phyloP scores from a whole-genome alignment of 2,797 vertebrate species.

The Enteromius fasciolatus region DNA sequence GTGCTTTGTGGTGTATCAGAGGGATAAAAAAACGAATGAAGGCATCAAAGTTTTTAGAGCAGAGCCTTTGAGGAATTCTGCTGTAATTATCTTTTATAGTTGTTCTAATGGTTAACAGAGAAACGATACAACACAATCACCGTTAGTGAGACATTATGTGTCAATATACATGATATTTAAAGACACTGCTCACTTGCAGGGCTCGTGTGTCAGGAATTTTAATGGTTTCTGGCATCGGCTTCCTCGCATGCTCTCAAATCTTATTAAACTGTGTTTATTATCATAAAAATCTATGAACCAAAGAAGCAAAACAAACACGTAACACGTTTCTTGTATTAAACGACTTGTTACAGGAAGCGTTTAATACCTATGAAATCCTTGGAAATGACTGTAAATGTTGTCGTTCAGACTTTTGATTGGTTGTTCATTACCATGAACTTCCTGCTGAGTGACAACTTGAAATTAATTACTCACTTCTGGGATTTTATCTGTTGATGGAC shows the following conservation, averaged over 20 bases:
- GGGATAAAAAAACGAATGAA: neutral
- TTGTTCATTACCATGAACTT: slow-evolving; percentile 70
- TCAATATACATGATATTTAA: slow-evolving; percentile 5
- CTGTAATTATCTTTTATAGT: neutral
- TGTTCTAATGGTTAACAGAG: neutral
- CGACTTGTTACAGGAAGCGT: slow-evolving; percentile 57
- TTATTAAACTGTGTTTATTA: slow-evolving; percentile 32
- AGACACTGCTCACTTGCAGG: neutral
- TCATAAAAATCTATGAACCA: slow-evolving; percentile 41
- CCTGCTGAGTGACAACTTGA: slow-evolving; percentile 45
- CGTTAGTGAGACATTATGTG: slow-evolving; percentile 16
- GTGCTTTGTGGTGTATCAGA: neutral
- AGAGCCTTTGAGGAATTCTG: neutral
- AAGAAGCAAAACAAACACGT: slow-evolving; percentile 56
- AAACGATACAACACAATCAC: neutral
- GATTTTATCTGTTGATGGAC: slow-evolving; percentile 31
- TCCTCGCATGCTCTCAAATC: slow-evolving; percentile 3
- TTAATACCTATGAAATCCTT: slow-evolving; percentile 57
- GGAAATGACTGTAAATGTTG: slow-evolving; percentile 68
- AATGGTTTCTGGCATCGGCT: slow-evolving; percentile 2
- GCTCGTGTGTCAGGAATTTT: neutral
- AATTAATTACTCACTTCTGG: slow-evolving; percentile 33
- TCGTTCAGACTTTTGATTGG: slow-evolving; percentile 61
- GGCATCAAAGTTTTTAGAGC: neutral
- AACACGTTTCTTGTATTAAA: slow-evolving; percentile 52